Conservation (phyloP, 2,797 vertebrate species). For the Acrossocheilus fasciatus region DNA sequence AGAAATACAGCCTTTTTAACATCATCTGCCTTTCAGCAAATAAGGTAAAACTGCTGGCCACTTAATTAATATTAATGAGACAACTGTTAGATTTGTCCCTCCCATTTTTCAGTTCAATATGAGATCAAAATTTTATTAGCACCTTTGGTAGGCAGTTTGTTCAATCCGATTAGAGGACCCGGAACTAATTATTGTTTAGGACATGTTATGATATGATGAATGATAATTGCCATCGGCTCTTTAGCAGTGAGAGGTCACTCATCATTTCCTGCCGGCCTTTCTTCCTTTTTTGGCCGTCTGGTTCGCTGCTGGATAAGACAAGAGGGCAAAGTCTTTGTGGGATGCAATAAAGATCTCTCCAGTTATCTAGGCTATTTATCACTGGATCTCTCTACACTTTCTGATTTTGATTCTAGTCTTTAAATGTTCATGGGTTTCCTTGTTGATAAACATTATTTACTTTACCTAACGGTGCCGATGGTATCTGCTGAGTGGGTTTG, state of each 20-base stretch:
- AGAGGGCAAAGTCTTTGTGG: conserved; percentile 30
- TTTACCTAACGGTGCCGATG: neutral
- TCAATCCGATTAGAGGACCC: neutral
- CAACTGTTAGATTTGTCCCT: neutral
- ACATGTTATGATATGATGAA: conserved; percentile 18
- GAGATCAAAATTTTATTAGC: neutral
- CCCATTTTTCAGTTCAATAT: neutral
- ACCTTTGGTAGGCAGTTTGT: neutral
- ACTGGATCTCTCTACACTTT: neutral
- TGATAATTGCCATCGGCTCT: conserved; percentile 41
- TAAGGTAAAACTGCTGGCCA: neutral
- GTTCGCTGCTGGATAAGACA: conserved; percentile 36
- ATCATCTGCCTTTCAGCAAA: neutral
- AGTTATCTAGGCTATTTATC: conserved; percentile 4
- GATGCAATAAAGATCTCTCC: conserved; percentile 12
- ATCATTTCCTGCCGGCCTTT: conserved; percentile 27
- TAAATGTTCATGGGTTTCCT: conserved; percentile 5
- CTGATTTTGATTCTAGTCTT: conserved; percentile 11
- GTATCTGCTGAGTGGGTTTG: conserved; percentile 26
- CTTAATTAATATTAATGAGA: neutral
- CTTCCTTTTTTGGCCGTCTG: conserved; percentile 25
- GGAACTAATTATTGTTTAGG: neutral
- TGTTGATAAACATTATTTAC: conserved; percentile 45
- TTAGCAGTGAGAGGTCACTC: conserved; percentile 17
- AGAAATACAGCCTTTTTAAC: neutral